Base-by-base conservation (phyloP, 2,888 invertebrate species). In the Pasiphila rectangulata region DNA sequence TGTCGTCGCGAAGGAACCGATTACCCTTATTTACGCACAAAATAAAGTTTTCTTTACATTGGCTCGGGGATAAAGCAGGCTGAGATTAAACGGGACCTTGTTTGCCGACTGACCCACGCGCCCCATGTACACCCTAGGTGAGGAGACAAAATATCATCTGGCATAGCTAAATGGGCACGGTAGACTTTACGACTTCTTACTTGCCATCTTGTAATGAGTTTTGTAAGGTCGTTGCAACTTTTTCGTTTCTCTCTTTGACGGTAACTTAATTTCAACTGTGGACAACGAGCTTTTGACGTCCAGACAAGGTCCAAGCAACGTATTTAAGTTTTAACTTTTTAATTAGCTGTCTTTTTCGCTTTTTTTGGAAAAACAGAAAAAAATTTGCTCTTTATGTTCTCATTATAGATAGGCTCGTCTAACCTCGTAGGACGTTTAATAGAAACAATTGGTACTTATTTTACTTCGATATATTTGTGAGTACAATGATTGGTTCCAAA, bases 1-100 rank as follows among this genome's bases (percentile, higher is more conserved):
- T n/a, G n/a, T n/a, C n/a, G n/a, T n/a, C n/a, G n/a, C n/a, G 73
- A 79, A 77, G 70, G 67, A 76, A 69, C 69, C 75, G 74, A 81
- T 81, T 80, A 79, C 73, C 77, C 77, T 72, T 85, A 82, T 86
- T 84, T 84, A 80, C 85, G 72, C 70, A 79, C 76, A 77, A 78
- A 84, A 84, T 82, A 83, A 83, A 85, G 80, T 83, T 85, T 84
- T 81, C 79, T 79, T 82, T 78, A 78, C 82, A 81, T 79, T 82
- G 80, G 72, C 67, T 71, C 57, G 56, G 58, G 79, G 75, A 82
- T 82, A 83, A 82, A 82, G 75, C 72, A 69, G 69, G 70, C 73
- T 79, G 70, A 81, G 83, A 86, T 86, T 87, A 84, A 84, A 85
- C 75, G 72, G 75, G 16, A 64, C 68, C 72, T 72, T 86, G 76